Evolutionary conservation across 2,888 invertebrate species (phyloP).

Genomic region (Drosophila anceps): DNA sequence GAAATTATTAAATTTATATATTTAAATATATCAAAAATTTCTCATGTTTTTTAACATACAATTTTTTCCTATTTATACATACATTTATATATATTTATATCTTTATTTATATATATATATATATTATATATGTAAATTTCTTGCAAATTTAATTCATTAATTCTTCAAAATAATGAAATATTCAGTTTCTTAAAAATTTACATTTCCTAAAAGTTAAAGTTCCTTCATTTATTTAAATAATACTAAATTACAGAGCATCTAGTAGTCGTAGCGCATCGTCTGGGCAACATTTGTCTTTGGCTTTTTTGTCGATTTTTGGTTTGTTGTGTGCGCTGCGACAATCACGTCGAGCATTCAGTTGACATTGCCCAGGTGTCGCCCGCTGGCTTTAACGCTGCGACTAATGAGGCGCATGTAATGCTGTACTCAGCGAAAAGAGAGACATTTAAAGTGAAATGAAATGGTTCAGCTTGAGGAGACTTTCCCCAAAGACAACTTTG

Average conservation of each 20-base stretch:
- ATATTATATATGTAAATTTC: too few relatives aligned
- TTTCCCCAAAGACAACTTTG: background rate
- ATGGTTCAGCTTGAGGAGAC: background rate
- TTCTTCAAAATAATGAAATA: too few relatives aligned
- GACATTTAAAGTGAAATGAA: background rate
- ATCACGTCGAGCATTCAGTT: conserved; percentile 48
- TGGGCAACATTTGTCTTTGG: background rate
- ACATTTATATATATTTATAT: too few relatives aligned
- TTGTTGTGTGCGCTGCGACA: conserved; percentile 14
- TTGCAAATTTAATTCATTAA: too few relatives aligned
- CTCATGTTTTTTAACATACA: too few relatives aligned
- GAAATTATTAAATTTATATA: too few relatives aligned
- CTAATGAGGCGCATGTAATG: conserved; percentile 42
- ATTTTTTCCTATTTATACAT: too few relatives aligned
- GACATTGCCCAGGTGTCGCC: conserved; percentile 30
- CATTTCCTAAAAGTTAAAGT: too few relatives aligned
- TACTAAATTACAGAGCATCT: conserved; percentile 6
- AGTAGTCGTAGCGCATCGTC: background rate
- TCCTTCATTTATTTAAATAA: too few relatives aligned
- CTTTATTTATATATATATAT: too few relatives aligned
- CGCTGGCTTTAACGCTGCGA: conserved; percentile 20
- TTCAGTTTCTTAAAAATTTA: too few relatives aligned
- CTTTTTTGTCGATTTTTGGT: background rate
- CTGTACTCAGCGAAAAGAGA: conserved; percentile 4
- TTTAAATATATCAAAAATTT: too few relatives aligned